Evolutionary conservation across 2,113 vertebrate species (phyloP).

Genomic region (Oreochromis tanganicae): DNA sequence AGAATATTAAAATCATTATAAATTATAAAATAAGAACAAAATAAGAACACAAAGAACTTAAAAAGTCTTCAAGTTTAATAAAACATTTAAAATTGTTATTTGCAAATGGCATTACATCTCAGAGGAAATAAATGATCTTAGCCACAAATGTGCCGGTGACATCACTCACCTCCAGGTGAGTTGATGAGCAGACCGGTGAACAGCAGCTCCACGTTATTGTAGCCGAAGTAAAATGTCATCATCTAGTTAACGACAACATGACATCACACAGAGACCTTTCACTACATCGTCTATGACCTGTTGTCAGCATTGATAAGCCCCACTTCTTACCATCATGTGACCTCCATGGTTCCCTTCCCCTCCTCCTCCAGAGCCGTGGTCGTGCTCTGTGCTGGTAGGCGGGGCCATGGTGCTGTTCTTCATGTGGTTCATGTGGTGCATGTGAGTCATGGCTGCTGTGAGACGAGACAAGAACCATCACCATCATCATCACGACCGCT

Average conservation of each 20-base stretch:
- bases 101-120: not conserved
- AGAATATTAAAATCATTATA: not conserved
- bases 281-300: not conserved
- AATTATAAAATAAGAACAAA: not conserved
- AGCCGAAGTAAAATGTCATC: conserved; percentile 94
- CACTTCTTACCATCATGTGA: conserved; percentile 70
- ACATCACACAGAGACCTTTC: not conserved
- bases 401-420: conserved; percentile 14
- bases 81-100: not conserved
- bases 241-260: conserved; percentile 8
- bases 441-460: not conserved
- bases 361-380: conserved; percentile 5
- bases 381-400: conserved; percentile 10
- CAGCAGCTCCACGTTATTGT: conserved; percentile 81
- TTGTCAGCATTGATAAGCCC: not conserved
- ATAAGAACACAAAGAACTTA: not conserved
- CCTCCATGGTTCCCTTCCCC: not conserved
- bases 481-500: not conserved
- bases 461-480: not conserved
- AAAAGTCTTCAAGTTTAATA: not conserved
- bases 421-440: not conserved
- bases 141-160: not conserved
- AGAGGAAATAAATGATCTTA: not conserved
- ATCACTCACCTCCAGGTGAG: conserved; percentile 83
- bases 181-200: conserved; percentile 90